Conservation (phyloP, 2,797 vertebrate species). For the Gallinago solitaria region DNA sequence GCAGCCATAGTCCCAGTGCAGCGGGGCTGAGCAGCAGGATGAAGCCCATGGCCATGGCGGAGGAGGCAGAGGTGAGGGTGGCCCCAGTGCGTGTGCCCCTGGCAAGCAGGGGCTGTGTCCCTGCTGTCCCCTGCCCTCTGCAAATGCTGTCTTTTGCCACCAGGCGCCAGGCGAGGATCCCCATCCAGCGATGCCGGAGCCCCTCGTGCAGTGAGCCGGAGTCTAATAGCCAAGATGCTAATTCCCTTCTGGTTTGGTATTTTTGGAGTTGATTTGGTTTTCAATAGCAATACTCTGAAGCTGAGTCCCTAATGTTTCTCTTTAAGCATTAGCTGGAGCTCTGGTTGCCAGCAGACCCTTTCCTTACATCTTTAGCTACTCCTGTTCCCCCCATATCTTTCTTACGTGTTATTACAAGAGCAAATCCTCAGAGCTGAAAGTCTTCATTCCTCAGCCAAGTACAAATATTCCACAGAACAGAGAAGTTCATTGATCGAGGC, state of each 20-base stretch:
- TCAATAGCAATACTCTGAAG: not conserved
- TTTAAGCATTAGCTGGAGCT: not conserved
- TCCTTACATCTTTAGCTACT: not conserved
- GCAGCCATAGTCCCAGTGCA: not conserved
- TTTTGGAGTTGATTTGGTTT: not conserved
- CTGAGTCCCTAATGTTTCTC: not conserved
- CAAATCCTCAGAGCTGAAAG: not conserved
- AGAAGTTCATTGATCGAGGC: not conserved
- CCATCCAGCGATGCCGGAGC: not conserved
- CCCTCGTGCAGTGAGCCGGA: not conserved
- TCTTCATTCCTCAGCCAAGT: not conserved
- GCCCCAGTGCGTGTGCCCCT: fast-evolving
- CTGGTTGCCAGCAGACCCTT: not conserved
- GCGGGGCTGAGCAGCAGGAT: not conserved
- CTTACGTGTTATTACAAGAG: not conserved
- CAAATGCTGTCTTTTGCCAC: not conserved
- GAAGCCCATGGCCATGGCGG: fast-evolving
- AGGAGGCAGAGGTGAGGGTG: not conserved
- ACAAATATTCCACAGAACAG: not conserved
- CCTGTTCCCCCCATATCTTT: fast-evolving
- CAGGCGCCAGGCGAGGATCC: not conserved
- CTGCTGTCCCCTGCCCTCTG: not conserved
- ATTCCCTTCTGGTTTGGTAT: not conserved
- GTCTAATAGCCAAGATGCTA: not conserved
- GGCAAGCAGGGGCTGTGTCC: not conserved